phyloP scores from a whole-genome alignment of 2,888 invertebrate species.

The Apoderus coryli region DNA sequence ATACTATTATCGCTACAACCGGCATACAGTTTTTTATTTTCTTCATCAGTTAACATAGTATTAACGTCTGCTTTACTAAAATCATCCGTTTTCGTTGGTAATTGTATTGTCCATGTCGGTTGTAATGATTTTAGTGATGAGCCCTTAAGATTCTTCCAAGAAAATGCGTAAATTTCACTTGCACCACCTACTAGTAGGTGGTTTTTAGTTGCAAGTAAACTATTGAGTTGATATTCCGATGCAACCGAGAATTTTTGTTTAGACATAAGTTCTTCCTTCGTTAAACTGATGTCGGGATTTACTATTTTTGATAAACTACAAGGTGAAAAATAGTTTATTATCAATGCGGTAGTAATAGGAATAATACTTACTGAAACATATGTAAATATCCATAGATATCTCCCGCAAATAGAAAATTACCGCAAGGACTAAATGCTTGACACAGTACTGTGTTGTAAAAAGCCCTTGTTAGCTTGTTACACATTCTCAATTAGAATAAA shows the following conservation, averaged over 20 bases:
- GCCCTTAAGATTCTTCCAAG: constrained; percentile 50
- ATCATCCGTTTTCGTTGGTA: constrained; percentile 48
- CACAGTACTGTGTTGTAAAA: constrained; percentile 70
- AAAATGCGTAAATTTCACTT: constrained; percentile 62
- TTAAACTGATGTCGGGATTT: constrained; percentile 39
- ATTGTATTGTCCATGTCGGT: constrained; percentile 52
- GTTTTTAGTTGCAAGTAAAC: constrained; percentile 47
- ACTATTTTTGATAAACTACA: constrained; percentile 46
- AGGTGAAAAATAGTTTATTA: constrained; percentile 16
- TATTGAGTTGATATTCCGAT: constrained; percentile 50
- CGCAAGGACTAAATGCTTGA: constrained; percentile 72
- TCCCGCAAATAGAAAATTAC: constrained; percentile 66
- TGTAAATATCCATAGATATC: constrained; percentile 76
- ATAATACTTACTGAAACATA: constrained; percentile 56
- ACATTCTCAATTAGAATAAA: too few species aligned
- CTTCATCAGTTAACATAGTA: constrained; percentile 48
- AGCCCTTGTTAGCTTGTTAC: constrained; percentile 36
- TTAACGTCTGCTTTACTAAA: constrained; percentile 70
- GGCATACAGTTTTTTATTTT: constrained; percentile 49
- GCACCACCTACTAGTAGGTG: constrained; percentile 61
- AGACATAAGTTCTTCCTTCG: constrained; percentile 43
- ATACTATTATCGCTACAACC: constrained; percentile 79
- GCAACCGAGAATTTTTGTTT: constrained; percentile 47
- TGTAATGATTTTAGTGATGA: constrained; percentile 42
- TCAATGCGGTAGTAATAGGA: neutral